Conservation (phyloP, 2,888 invertebrate species). For the Melangyna quadrimaculata region DNA sequence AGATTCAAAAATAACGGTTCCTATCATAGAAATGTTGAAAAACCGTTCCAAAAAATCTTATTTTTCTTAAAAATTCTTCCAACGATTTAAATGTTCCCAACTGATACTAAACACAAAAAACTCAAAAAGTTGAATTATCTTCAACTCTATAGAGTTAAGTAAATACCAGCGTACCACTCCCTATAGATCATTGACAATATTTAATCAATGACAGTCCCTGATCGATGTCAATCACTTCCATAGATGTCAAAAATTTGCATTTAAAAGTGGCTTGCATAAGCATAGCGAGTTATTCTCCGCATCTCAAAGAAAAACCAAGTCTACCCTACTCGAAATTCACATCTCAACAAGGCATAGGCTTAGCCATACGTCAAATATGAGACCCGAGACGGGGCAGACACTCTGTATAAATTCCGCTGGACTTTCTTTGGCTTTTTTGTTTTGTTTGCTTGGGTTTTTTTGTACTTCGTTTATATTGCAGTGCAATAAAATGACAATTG, state of each 20-base stretch:
- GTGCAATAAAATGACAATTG: slow-evolving; percentile 42
- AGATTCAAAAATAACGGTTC: too few species aligned
- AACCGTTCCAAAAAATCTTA: too few species aligned
- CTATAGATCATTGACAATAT: slow-evolving; percentile 27
- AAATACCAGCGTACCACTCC: background rate
- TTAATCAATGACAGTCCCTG: slow-evolving; percentile 13
- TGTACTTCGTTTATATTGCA: background rate
- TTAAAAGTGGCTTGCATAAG: slow-evolving; percentile 23
- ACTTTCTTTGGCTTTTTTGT: slow-evolving; percentile 31
- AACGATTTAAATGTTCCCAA: too few species aligned
- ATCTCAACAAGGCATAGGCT: background rate
- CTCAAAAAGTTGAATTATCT: background rate
- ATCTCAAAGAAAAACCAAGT: slow-evolving; percentile 5
- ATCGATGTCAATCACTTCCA: slow-evolving; percentile 31
- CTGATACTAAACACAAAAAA: too few species aligned
- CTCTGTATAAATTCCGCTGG: slow-evolving; percentile 17
- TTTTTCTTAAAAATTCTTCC: too few species aligned
- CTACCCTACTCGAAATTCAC: slow-evolving; percentile 3
- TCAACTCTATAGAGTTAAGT: background rate
- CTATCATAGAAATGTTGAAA: too few species aligned
- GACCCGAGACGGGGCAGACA: background rate
- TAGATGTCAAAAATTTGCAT: slow-evolving; percentile 33
- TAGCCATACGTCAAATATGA: background rate
- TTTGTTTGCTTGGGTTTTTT: background rate
- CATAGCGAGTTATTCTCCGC: background rate